Evolutionary conservation across 2,797 vertebrate genomes (phyloP), one percentile per base, ranked within the genome.

Genomic region (Manis crassicaudata): DNA sequence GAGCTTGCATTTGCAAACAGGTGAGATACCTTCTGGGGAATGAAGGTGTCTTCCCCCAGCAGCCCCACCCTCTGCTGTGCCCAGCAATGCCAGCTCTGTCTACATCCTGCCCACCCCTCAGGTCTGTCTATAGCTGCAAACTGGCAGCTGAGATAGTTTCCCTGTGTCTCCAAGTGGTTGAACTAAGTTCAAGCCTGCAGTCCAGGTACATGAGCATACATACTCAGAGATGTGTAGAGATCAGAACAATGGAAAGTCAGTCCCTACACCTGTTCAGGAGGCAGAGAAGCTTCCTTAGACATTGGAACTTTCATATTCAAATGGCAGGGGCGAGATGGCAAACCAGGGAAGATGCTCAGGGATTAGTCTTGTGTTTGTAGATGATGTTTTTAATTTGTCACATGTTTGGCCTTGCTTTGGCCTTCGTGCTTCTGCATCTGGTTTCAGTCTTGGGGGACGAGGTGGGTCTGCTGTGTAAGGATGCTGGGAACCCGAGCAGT

Each of bases 161-260:
- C 62, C 68, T 25, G 75, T 75, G 76, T 52, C 54, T 90, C 50
- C 56, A 35, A 76, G 84, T 3, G 2, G 4, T 21, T 52, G 76
- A 68, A 32, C 62, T 58, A 3, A 35, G 50, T 43, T 52, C 63
- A 72, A 21, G 50, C 68, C 37, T 54, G 46, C 4, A 13, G 13
- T 18, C 27, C 0, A 3, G 10, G 18, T 52, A 1, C 40, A 27
- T 35, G 23, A 35, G 27, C 9, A 0, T 62, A 9, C 3, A 1
- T 40, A 46, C 46, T 86, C 35, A 35, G 80, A 86, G 60, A 29
- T 16, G 43, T 20, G 40, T 35, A 29, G 68, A 13, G 72, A 25
- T 54, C 56, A 17, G 32, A 82, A 35, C n/a, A 50, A 4, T n/a
- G 21, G 10, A 12, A 46, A 29, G 1, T 8, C 50, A 68, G n/a